Percentiles rank a stretch among this genome's conserved stretches.
These are phyloP conservation scores for Cassiopea xamachana DNA, from an alignment of 30 jellyfish, hydroid and myxozoan species.

Conservation along the genomic window DNA sequence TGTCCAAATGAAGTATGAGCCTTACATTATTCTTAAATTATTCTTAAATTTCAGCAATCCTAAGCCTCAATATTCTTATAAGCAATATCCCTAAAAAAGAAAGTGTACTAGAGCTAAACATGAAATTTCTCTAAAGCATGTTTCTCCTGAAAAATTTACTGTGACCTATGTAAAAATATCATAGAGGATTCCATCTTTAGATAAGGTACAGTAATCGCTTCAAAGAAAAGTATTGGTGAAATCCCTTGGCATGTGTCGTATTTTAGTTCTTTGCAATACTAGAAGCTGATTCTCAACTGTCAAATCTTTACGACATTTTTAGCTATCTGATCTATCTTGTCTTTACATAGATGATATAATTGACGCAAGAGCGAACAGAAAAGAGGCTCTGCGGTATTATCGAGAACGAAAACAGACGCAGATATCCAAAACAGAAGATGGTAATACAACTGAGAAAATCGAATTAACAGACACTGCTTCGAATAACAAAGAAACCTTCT, in stretches of 20 bases:
- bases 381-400: conserved; percentile 43
- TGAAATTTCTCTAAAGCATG: too few relatives aligned
- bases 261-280: background rate
- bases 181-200: background rate
- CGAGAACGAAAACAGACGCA: background rate
- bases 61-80: too few relatives aligned
- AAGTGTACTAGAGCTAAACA: too few relatives aligned
- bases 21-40: too few relatives aligned
- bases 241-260: background rate
- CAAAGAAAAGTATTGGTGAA: background rate
- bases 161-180: too few relatives aligned
- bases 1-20: too few relatives aligned
- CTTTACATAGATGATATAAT: conserved; percentile 36
- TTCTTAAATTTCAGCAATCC: too few relatives aligned
- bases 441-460: background rate
- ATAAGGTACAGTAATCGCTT: background rate
- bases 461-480: conserved; percentile 32
- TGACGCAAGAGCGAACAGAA: conserved; percentile 47
- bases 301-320: background rate
- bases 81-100: too few relatives aligned
- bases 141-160: too few relatives aligned
- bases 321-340: background rate
- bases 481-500: background rate
- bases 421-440: conserved; percentile 19
- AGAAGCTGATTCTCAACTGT: background rate